These are phyloP conservation scores for Chrysopilus asiliformis DNA, from an alignment of 2,888 invertebrate genomes.

Conservation along the genomic window DNA sequence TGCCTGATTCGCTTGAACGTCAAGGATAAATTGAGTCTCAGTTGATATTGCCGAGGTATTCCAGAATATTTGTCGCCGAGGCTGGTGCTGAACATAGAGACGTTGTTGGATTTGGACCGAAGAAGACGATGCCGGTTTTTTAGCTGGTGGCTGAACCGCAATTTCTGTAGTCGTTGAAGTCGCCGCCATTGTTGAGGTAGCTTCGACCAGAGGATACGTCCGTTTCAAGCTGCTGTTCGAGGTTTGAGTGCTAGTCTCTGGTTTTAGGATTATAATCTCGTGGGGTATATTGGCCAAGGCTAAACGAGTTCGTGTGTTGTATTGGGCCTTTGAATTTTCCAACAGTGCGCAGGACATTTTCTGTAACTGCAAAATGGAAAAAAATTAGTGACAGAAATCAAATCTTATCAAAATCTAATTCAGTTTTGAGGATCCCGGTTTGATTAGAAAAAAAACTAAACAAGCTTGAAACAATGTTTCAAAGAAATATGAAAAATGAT, in stretches of 20 bases:
- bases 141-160: slow-evolving; percentile 11
- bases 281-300: too few species aligned
- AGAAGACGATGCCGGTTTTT: slow-evolving; percentile 5
- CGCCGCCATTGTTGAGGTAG: background rate
- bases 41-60: slow-evolving; percentile 43
- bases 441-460: too few species aligned
- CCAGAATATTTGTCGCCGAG: slow-evolving; percentile 39
- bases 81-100: slow-evolving; percentile 9
- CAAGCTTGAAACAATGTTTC: too few species aligned
- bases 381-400: too few species aligned
- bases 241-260: slow-evolving; percentile 8
- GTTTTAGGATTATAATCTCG: background rate
- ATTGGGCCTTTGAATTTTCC: slow-evolving; percentile 33
- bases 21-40: slow-evolving; percentile 47
- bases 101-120: slow-evolving; percentile 6
- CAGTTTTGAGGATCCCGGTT: too few species aligned
- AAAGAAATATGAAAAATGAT: too few species aligned
- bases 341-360: slow-evolving; percentile 34
- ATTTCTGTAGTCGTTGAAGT: slow-evolving; percentile 9
- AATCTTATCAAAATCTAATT: too few species aligned
- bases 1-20: slow-evolving; percentile 35
- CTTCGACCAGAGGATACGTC: background rate
- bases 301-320: slow-evolving; percentile 18
- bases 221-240: background rate
- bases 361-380: slow-evolving; percentile 21